phyloP scores from a whole-genome alignment of 2,113 vertebrate genomes.

The Callaeas wilsoni region DNA sequence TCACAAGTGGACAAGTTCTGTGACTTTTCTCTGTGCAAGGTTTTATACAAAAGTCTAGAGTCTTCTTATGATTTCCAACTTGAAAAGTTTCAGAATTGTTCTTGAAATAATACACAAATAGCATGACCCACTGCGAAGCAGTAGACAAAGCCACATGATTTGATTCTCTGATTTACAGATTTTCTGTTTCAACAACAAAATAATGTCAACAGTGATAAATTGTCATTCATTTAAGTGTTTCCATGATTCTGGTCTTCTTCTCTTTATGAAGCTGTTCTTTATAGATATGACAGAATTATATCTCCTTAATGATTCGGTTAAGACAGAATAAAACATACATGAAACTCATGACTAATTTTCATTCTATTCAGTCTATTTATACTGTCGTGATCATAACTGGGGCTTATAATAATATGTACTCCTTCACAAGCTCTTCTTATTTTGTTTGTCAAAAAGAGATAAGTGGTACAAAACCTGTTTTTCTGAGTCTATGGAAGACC shows the following conservation, averaged over 20 bases:
- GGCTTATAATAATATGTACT: background rate
- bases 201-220: constrained; percentile 1
- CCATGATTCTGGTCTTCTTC: background rate
- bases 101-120: background rate
- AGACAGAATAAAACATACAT: background rate
- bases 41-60: background rate
- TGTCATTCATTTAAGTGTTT: background rate
- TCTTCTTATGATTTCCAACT: background rate
- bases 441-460: background rate
- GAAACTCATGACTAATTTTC: background rate
- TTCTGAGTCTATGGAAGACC: background rate
- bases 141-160: constrained; percentile 14
- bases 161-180: background rate
- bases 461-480: background rate
- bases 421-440: background rate
- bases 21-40: background rate
- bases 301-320: background rate
- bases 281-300: background rate
- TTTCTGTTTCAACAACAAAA: constrained; percentile 28
- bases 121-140: background rate
- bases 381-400: background rate
- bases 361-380: background rate
- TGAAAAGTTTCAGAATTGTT: background rate
- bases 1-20: background rate
- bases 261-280: background rate